phyloP scores from a whole-genome alignment of 2,888 invertebrate genomes.

The Meganola albula region DNA sequence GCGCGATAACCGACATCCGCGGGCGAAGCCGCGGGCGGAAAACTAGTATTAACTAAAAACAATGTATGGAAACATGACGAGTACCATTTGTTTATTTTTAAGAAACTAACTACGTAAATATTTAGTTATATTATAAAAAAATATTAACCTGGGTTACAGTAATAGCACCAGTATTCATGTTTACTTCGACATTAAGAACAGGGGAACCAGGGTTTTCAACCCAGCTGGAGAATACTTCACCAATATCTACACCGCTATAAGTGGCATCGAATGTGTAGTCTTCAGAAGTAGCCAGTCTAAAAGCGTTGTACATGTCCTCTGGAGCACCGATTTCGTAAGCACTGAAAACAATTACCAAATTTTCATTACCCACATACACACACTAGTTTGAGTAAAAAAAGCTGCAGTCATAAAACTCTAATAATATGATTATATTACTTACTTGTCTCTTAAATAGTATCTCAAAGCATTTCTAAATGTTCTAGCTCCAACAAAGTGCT shows the following conservation, averaged over 20 bases:
- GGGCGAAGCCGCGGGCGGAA: too few species aligned
- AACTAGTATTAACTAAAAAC: too few species aligned
- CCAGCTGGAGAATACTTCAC: constrained; percentile 78
- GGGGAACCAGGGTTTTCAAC: constrained; percentile 79
- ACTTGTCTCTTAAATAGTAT: constrained; percentile 77
- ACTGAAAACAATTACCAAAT: constrained; percentile 29
- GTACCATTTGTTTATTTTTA: too few species aligned
- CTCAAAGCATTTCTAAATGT: constrained; percentile 77
- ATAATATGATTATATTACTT: constrained; percentile 31
- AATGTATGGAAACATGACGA: too few species aligned
- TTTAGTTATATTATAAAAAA: not conserved
- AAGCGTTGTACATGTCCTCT: constrained; percentile 50
- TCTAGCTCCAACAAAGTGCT: constrained; percentile 75
- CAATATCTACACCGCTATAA: constrained; percentile 45
- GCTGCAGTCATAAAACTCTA: not conserved
- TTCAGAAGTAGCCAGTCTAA: constrained; percentile 44
- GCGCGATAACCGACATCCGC: too few species aligned
- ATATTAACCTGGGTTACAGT: constrained; percentile 56
- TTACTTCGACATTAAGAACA: constrained; percentile 67
- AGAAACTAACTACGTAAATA: too few species aligned
- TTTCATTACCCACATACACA: not conserved
- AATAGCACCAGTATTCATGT: constrained; percentile 45
- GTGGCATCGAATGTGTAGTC: constrained; percentile 40
- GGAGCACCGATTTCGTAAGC: constrained; percentile 57
- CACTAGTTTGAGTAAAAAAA: not conserved